phyloP scores from a whole-genome alignment of 1,140 invertebrate genomes.

The Pemphigus obesinymphae region DNA sequence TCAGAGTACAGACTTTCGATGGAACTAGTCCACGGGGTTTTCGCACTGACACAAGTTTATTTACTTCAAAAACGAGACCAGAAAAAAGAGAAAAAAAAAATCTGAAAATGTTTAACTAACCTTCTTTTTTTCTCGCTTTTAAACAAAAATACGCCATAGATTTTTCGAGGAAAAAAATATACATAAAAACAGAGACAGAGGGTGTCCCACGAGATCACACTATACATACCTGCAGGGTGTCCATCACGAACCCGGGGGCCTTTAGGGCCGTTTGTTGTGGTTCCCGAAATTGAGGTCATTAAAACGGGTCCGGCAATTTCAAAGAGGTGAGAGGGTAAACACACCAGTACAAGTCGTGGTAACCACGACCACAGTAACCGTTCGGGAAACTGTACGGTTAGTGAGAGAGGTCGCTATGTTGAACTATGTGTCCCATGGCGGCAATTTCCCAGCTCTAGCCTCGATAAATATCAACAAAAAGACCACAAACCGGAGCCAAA shows the following conservation, averaged over 20 bases:
- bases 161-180: background rate
- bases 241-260: background rate
- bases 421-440: constrained; percentile 39
- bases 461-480: constrained; percentile 41
- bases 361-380: constrained; percentile 1
- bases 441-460: constrained; percentile 22
- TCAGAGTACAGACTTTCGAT: background rate
- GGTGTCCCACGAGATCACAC: background rate
- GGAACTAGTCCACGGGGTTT: background rate
- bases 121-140: background rate
- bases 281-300: constrained; percentile 18
- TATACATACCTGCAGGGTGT: constrained; percentile 33
- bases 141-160: background rate
- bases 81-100: background rate
- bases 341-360: background rate
- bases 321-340: no score
- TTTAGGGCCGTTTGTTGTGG: constrained; percentile 32
- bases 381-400: background rate
- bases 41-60: background rate
- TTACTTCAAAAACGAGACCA: background rate
- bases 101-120: background rate
- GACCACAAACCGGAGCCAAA: constrained; percentile 32
- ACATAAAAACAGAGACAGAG: no score
- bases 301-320: constrained; percentile 18
- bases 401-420: background rate